A percentile compares a stretch with the other conserved stretches of the same genome.
phyloP scores from a whole-genome alignment of 2,113 vertebrate genomes.

The Furnarius figulus region DNA sequence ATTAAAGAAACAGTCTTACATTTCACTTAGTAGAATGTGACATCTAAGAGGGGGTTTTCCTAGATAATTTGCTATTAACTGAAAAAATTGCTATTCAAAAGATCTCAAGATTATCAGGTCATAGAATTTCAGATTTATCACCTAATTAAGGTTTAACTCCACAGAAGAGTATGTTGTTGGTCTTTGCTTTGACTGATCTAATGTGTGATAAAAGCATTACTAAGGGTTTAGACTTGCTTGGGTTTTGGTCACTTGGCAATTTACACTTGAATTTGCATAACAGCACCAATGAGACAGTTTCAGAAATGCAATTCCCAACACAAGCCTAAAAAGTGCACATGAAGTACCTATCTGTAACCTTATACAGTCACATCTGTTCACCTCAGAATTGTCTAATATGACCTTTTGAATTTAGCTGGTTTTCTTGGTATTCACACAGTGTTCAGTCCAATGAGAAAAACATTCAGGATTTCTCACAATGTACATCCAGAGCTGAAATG shows the following conservation, averaged over 20 bases:
- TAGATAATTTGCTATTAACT: slow-evolving; percentile 1
- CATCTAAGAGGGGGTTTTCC: neutral
- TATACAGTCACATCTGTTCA: slow-evolving; percentile 57
- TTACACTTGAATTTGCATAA: slow-evolving; percentile 55
- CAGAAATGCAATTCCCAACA: slow-evolving; percentile 27
- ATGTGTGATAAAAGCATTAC: neutral
- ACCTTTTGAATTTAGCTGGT: slow-evolving; percentile 47
- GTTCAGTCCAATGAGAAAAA: slow-evolving; percentile 40
- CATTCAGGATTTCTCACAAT: slow-evolving; percentile 4
- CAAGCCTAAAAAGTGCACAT: slow-evolving; percentile 6
- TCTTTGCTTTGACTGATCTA: neutral
- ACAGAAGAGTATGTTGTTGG: neutral
- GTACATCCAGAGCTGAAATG: slow-evolving; percentile 35
- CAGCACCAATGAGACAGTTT: slow-evolving; percentile 14
- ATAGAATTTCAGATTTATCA: neutral
- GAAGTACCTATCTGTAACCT: slow-evolving; percentile 23
- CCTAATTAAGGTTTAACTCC: neutral
- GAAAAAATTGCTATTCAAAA: neutral
- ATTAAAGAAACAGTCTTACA: neutral
- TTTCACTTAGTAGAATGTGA: neutral
- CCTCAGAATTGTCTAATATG: slow-evolving; percentile 42
- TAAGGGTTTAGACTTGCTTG: neutral
- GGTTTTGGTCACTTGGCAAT: slow-evolving; percentile 20
- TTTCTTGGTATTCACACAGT: slow-evolving; percentile 14
- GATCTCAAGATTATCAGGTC: neutral